Conservation (phyloP, 1,140 invertebrate genomes). For the Hormaphis cornu region DNA sequence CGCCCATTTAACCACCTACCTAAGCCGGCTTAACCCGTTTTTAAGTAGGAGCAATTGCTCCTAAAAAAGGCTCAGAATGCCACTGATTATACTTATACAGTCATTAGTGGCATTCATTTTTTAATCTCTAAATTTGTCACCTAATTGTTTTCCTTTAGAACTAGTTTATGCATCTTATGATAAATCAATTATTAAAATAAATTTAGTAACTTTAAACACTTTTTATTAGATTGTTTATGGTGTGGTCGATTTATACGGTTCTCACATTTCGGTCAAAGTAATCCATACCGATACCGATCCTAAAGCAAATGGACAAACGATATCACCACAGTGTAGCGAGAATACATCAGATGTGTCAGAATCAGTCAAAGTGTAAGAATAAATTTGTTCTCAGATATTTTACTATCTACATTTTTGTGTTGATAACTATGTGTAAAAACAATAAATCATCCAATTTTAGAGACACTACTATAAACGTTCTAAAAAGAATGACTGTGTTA, state of each 20-base stretch:
- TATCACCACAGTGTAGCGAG: slow-evolving; percentile 23
- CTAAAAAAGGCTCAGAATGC: too few relatives aligned
- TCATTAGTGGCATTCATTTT: too few relatives aligned
- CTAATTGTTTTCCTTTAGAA: too few relatives aligned
- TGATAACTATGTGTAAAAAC: too few relatives aligned
- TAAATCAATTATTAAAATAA: too few relatives aligned
- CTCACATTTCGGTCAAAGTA: slow-evolving; percentile 19
- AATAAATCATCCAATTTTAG: slow-evolving; percentile 3
- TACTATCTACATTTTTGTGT: background rate
- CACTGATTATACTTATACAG: too few relatives aligned
- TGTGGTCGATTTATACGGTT: slow-evolving; percentile 17
- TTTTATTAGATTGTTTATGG: slow-evolving; percentile 10
- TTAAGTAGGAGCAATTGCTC: too few relatives aligned
- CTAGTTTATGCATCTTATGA: too few relatives aligned
- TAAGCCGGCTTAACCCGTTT: too few relatives aligned
- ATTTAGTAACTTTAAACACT: background rate
- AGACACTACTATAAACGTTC: slow-evolving; percentile 21
- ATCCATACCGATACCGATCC: slow-evolving; percentile 6
- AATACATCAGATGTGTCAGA: slow-evolving; percentile 17
- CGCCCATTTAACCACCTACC: too few relatives aligned
- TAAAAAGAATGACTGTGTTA: slow-evolving; percentile 27
- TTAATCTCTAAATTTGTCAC: too few relatives aligned
- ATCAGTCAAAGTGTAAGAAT: slow-evolving; percentile 23
- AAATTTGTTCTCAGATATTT: background rate
- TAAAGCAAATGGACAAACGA: slow-evolving; percentile 15